These are phyloP conservation scores for Drosophila saltans DNA, from an alignment of 1,140 invertebrate genomes.

Conservation along the genomic window DNA sequence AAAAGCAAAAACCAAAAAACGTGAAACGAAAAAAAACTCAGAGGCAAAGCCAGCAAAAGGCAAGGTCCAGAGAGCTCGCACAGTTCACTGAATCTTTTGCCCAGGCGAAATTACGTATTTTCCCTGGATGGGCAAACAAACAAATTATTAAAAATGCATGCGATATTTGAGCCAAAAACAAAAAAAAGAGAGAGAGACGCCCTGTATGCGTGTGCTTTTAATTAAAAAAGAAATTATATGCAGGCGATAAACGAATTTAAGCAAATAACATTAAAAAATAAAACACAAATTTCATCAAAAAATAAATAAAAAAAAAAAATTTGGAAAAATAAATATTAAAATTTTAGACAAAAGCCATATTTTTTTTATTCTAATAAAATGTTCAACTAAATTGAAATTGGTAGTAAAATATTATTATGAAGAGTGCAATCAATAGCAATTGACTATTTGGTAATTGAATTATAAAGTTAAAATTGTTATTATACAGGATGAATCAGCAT, in stretches of 20 bases:
- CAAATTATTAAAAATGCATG: constrained; percentile 79
- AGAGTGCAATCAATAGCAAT: constrained; percentile 12
- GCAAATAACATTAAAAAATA: constrained; percentile 11
- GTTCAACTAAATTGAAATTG: constrained; percentile 9
- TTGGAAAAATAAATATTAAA: background rate
- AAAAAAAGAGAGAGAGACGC: constrained; percentile 17
- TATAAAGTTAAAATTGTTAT: background rate
- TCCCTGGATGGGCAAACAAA: constrained; percentile 68
- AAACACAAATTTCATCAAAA: background rate
- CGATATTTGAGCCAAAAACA: constrained; percentile 44
- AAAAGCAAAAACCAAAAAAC: constrained; percentile 24
- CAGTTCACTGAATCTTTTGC: constrained; percentile 74
- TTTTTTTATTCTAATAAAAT: constrained; percentile 3
- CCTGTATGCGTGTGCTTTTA: constrained; percentile 53
- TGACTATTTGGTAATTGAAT: constrained; percentile 12
- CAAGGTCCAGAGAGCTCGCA: constrained; percentile 30
- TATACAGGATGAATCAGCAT: background rate
- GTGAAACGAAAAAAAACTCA: constrained; percentile 4
- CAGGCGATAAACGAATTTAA: constrained; percentile 33
- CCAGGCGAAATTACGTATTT: constrained; percentile 63
- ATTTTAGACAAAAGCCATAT: background rate
- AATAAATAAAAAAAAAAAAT: background rate
- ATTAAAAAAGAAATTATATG: constrained; percentile 61
- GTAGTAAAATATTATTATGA: constrained; percentile 7
- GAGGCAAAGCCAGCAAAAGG: constrained; percentile 20